A percentile compares a stretch with the other conserved stretches of the same genome.
These are phyloP conservation scores for Mesaphorura yosii DNA, from an alignment of 1,140 invertebrate genomes.

Conservation along the genomic window DNA sequence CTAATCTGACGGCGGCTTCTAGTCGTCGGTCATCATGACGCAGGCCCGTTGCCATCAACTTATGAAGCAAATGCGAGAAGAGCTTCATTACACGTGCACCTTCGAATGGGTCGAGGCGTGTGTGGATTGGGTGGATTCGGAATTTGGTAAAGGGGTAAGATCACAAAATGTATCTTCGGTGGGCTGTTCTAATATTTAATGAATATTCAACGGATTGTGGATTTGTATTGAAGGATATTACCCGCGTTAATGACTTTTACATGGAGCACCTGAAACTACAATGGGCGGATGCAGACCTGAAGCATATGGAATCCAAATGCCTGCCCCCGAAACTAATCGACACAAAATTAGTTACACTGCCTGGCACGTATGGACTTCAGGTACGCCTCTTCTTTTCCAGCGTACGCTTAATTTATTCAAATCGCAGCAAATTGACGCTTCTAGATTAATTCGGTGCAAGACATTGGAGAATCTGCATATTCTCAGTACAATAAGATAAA, in stretches of 20 bases:
- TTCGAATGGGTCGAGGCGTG: conserved; percentile 23
- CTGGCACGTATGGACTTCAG: conserved; percentile 48
- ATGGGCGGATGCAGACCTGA: conserved; percentile 50
- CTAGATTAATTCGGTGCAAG: conserved; percentile 43
- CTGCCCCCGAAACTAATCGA: conserved; percentile 43
- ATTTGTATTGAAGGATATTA: neutral
- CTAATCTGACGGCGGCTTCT: too few species aligned
- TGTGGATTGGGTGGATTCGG: conserved; percentile 19
- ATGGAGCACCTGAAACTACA: conserved; percentile 39
- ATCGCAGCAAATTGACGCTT: conserved; percentile 14
- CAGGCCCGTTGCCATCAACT: neutral
- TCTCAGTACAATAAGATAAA: conserved; percentile 51
- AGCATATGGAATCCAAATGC: conserved; percentile 43
- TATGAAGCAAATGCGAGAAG: neutral
- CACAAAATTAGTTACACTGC: conserved; percentile 38
- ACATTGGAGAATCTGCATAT: conserved; percentile 49
- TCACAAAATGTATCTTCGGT: too few species aligned
- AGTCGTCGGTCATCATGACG: neutral
- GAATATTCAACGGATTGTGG: neutral
- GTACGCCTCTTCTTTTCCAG: conserved; percentile 35
- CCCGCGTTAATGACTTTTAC: neutral
- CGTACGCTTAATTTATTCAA: neutral
- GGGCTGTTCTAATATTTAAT: neutral
- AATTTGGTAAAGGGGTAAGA: neutral
- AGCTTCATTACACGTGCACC: conserved; percentile 10